These are phyloP conservation scores for Procavia capensis DNA, from an alignment of 2,113 vertebrate species.

Conservation along the genomic window DNA sequence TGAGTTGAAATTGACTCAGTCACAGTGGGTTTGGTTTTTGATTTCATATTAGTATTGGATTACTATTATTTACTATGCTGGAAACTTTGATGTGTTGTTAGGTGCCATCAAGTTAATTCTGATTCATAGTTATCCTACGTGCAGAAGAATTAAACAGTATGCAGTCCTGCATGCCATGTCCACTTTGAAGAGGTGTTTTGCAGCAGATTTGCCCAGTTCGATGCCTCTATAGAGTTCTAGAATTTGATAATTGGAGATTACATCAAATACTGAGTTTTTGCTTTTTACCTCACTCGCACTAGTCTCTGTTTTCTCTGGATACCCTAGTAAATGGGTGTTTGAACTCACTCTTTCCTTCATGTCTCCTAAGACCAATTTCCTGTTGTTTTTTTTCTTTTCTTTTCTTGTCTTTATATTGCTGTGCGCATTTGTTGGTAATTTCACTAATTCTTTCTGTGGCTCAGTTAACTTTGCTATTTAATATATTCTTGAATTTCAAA, in stretches of 20 bases:
- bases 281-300: not conserved
- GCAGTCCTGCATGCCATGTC: no score
- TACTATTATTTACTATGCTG: not conserved
- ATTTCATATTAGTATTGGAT: not conserved
- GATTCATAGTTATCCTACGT: no score
- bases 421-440: not conserved
- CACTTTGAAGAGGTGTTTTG: no score
- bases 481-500: not conserved
- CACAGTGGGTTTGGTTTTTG: no score
- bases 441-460: not conserved
- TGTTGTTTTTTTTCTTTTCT: not conserved
- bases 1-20: no score
- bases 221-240: not conserved
- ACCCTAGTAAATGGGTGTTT: not conserved
- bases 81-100: no score
- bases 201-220: no score
- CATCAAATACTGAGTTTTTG: not conserved
- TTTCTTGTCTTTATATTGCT: not conserved
- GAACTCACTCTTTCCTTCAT: not conserved
- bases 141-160: no score
- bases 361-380: not conserved
- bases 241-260: not conserved
- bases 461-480: not conserved
- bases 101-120: no score
- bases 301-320: not conserved